Evolutionary conservation across 2,888 invertebrate species (phyloP).

Genomic region (Pollenia angustigena): DNA sequence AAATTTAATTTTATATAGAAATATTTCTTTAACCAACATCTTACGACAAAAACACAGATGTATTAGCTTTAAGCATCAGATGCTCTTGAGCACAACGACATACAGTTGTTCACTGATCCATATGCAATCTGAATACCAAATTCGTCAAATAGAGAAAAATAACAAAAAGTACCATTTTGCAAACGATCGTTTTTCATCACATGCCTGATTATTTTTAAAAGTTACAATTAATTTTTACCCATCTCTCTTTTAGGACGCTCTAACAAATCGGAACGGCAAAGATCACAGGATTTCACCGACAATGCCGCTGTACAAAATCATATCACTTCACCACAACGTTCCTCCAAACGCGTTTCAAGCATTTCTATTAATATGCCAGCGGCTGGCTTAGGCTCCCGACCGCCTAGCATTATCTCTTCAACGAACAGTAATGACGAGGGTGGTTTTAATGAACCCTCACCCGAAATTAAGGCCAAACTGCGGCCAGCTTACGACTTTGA

Average conservation of each 20-base stretch:
- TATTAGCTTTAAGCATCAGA: no score
- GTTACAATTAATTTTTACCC: background rate
- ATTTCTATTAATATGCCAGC: conserved; percentile 88
- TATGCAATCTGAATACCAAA: no score
- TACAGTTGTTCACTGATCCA: no score
- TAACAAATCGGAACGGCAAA: conserved; percentile 75
- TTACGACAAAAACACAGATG: no score
- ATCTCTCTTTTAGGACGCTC: conserved; percentile 78
- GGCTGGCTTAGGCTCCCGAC: conserved; percentile 87
- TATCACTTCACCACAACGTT: conserved; percentile 79
- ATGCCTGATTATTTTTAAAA: background rate
- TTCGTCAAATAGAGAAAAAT: no score
- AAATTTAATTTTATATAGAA: no score
- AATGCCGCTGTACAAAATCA: conserved; percentile 68
- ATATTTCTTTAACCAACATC: no score
- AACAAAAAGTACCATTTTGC: no score
- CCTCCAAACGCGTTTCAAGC: conserved; percentile 86
- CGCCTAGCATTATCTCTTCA: conserved; percentile 88
- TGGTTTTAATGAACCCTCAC: conserved; percentile 89
- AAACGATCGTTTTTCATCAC: no score
- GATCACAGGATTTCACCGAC: conserved; percentile 63
- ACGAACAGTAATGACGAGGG: conserved; percentile 87
- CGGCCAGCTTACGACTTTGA: conserved; percentile 80
- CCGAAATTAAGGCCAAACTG: conserved; percentile 88
- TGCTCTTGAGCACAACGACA: no score